Evolutionary conservation across 2,797 vertebrate species (phyloP).

Genomic region (Melanogrammus aeglefinus): DNA sequence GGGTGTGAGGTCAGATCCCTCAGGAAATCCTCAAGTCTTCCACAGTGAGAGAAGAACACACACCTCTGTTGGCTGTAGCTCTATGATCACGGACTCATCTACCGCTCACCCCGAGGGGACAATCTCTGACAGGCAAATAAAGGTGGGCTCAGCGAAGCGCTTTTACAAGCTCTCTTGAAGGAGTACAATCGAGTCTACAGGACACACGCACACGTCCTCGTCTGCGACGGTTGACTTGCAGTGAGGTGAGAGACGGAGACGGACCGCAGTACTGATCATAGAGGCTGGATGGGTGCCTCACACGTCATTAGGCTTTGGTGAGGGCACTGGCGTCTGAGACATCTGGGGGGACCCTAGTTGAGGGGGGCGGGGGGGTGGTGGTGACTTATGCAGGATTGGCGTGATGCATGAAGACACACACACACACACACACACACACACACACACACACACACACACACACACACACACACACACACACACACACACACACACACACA

Average conservation of each 20-base stretch:
- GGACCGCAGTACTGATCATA: background rate
- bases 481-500: no score
- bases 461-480: no score
- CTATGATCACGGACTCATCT: conserved; percentile 4
- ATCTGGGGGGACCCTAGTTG: no score
- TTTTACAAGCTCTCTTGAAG: conserved; percentile 17
- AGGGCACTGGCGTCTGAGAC: no score
- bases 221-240: background rate
- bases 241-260: background rate
- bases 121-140: conserved; percentile 28
- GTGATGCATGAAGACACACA: no score
- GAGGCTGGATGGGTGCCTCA: background rate
- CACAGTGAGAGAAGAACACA: conserved; percentile 1
- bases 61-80: conserved; percentile 10
- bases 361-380: no score
- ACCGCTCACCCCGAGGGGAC: conserved; percentile 9
- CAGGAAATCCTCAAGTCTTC: background rate
- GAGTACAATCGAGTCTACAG: conserved; percentile 14
- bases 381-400: no score
- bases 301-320: no score
- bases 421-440: no score
- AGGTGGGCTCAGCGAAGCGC: conserved; percentile 34
- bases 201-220: background rate
- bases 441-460: no score
- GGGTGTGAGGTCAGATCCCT: conserved; percentile 1